Percentiles rank a stretch among this genome's conserved stretches.
Conservation (phyloP, 2,888 invertebrate species). For the Watsonalla binaria region DNA sequence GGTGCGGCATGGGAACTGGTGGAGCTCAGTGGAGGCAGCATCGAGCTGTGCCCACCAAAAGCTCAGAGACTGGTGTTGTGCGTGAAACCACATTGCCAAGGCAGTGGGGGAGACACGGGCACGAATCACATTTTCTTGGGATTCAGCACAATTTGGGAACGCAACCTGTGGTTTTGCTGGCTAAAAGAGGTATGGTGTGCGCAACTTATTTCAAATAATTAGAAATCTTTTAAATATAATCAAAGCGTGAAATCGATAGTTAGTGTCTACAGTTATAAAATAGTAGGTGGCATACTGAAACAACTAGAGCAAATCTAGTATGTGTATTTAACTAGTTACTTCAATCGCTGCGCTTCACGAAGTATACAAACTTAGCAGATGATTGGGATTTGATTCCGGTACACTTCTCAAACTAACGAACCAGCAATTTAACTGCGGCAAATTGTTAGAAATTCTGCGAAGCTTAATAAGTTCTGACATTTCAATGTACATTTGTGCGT, state of each 20-base stretch:
- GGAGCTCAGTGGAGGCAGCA: constrained; percentile 64
- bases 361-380: constrained; percentile 36
- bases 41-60: constrained; percentile 66
- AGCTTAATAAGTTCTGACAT: constrained; percentile 59
- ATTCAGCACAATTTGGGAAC: constrained; percentile 82
- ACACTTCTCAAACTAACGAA: constrained; percentile 73
- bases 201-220: not conserved
- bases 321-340: constrained; percentile 24
- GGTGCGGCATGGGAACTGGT: constrained; percentile 62
- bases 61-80: constrained; percentile 65
- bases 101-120: constrained; percentile 43
- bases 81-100: constrained; percentile 63
- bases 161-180: constrained; percentile 83
- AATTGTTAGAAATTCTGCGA: constrained; percentile 64
- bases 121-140: constrained; percentile 81
- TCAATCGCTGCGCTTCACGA: constrained; percentile 24
- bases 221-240: constrained; percentile 1
- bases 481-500: constrained; percentile 50
- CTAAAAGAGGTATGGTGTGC: constrained; percentile 76
- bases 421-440: constrained; percentile 49
- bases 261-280: constrained; percentile 11
- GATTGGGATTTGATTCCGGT: constrained; percentile 68
- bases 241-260: constrained; percentile 13
- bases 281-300: constrained; percentile 9
- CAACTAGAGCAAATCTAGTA: constrained; percentile 32